Base-by-base conservation (phyloP, 2,888 invertebrate species). In the Polydrusus tereticollis region DNA sequence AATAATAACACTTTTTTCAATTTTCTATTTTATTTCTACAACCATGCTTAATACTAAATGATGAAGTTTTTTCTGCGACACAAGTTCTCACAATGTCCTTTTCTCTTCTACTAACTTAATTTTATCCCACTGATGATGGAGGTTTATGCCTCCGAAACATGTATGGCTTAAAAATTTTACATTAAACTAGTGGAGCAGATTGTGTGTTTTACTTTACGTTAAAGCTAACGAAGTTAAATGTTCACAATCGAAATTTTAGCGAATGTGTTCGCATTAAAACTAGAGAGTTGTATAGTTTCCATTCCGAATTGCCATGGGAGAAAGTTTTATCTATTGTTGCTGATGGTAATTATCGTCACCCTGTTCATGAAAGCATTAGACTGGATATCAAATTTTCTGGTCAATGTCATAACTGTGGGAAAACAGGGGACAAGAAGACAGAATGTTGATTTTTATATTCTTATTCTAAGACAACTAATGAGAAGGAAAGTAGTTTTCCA, bases 141-240 rank as follows among this genome's bases (percentile, higher is more conserved):
- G n/a, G n/a, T n/a, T n/a, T n/a, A n/a, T n/a, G n/a, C n/a, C n/a
- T n/a, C n/a, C n/a, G n/a, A n/a, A n/a, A n/a, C n/a, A n/a, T n/a
- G n/a, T n/a, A n/a, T n/a, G n/a, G n/a, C n/a, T n/a, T n/a, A n/a
- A n/a, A n/a, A n/a, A n/a, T n/a, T n/a, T n/a, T n/a, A n/a, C n/a
- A n/a, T n/a, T n/a, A n/a, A n/a, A n/a, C n/a, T n/a, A n/a, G n/a
- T n/a, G n/a, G n/a, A n/a, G n/a, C n/a, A n/a, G n/a, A n/a, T n/a
- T n/a, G n/a, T n/a, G n/a, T n/a, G n/a, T n/a, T n/a, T n/a, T n/a
- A n/a, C n/a, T n/a, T n/a, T n/a, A n/a, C n/a, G n/a, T n/a, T n/a
- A 50, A 21, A 50, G 50, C 50, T 21, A 21, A 50, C 10, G 20
- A 50, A 50, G 50, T 50, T 14, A 21, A 50, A 50, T 50, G 20